phyloP scores from a whole-genome alignment of 2,888 invertebrate species.

The Sminthurinus aureus region DNA sequence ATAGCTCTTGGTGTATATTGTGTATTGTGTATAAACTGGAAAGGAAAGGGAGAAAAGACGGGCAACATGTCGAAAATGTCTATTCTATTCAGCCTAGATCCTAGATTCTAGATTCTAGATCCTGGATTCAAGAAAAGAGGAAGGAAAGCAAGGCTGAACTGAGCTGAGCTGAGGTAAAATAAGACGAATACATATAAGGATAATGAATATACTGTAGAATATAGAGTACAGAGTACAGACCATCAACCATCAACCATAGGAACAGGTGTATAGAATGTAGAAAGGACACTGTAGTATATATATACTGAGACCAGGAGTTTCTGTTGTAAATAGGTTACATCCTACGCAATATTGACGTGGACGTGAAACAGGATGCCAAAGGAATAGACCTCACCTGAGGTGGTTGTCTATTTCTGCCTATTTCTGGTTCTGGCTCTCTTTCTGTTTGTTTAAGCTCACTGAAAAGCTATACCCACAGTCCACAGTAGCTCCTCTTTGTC shows the following conservation, averaged over 20 bases:
- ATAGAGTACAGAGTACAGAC: too few relatives aligned
- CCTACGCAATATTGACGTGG: slow-evolving; percentile 6
- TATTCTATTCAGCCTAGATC: background rate
- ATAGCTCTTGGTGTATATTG: background rate
- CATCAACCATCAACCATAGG: too few relatives aligned
- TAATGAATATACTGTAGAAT: too few relatives aligned
- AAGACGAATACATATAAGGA: too few relatives aligned
- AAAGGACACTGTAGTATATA: too few relatives aligned
- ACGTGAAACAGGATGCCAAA: slow-evolving; percentile 3
- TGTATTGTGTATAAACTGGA: background rate
- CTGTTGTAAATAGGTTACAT: background rate
- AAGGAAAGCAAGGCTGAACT: too few relatives aligned
- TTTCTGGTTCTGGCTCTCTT: background rate
- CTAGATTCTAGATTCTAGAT: too few relatives aligned
- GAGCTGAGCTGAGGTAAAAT: too few relatives aligned
- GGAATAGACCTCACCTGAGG: background rate
- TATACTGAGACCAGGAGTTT: too few relatives aligned
- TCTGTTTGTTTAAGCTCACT: background rate
- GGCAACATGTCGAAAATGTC: too few relatives aligned
- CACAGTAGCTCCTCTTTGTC: too few relatives aligned
- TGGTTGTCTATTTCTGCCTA: background rate
- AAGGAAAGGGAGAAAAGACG: background rate
- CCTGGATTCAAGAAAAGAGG: too few relatives aligned
- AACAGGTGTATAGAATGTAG: background rate
- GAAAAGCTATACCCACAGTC: background rate